Conservation (phyloP, 2,113 vertebrate species). For the Ciconia stormi region DNA sequence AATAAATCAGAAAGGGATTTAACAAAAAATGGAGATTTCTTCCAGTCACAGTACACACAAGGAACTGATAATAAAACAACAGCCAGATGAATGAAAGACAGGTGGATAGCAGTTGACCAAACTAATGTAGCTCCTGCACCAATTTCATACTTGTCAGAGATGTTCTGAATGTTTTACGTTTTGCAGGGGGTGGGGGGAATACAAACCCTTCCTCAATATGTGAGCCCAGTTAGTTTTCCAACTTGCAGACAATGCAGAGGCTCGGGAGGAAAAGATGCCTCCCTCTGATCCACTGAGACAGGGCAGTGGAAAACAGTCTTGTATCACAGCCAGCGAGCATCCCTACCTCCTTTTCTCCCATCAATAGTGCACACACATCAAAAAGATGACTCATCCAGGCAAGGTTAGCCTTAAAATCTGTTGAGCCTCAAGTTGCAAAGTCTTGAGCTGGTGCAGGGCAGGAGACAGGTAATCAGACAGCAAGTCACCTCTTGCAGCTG, state of each 20-base stretch:
- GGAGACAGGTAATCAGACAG: neutral
- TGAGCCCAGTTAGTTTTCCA: conserved; percentile 28
- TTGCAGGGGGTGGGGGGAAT: neutral
- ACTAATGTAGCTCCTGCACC: neutral
- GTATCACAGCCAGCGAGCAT: neutral
- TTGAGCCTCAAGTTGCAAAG: neutral
- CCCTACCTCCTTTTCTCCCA: neutral
- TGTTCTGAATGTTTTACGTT: neutral
- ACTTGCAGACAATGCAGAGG: neutral
- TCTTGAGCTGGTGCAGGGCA: neutral
- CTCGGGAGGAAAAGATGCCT: neutral
- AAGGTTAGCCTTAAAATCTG: neutral
- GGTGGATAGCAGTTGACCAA: neutral
- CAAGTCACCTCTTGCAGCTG: neutral
- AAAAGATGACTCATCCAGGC: neutral
- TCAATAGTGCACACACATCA: neutral
- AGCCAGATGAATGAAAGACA: neutral
- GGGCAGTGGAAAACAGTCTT: neutral
- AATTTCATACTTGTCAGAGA: neutral
- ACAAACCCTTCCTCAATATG: neutral
- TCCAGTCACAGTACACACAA: neutral
- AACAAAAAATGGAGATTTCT: neutral
- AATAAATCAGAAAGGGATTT: neutral
- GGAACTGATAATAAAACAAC: neutral
- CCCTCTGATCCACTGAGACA: neutral